Percentiles rank a stretch among this genome's conserved stretches.
Conservation (phyloP, 2,797 vertebrate species). For the Crenichthys baileyi region DNA sequence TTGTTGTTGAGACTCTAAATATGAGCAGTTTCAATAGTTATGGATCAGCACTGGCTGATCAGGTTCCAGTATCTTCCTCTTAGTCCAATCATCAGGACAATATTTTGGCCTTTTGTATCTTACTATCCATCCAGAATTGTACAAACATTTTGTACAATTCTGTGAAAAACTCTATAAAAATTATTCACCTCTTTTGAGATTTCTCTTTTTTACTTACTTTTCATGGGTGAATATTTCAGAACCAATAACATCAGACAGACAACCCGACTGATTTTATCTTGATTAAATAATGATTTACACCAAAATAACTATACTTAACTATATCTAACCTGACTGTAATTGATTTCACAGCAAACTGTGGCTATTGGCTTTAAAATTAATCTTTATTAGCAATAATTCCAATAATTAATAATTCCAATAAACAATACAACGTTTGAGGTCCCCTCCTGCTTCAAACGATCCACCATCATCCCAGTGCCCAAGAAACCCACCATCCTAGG, state of each 20-base stretch:
- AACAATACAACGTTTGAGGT: too few species aligned
- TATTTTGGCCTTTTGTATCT: not conserved
- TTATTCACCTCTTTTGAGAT: not conserved
- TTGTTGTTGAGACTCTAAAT: not conserved
- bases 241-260: too few species aligned
- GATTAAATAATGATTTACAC: not conserved
- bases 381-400: not conserved
- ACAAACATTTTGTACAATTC: not conserved
- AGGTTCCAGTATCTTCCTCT: not conserved
- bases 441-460: too few species aligned
- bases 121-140: not conserved
- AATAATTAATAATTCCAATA: not conserved
- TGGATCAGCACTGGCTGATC: not conserved
- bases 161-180: not conserved
- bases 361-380: not conserved
- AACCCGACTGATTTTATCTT: not conserved
- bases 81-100: not conserved
- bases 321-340: not conserved
- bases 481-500: too few species aligned
- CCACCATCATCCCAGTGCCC: too few species aligned
- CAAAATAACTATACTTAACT: not conserved
- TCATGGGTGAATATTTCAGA: not conserved
- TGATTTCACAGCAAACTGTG: not conserved
- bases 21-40: not conserved
- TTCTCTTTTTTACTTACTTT: not conserved